Evolutionary conservation across 2,797 vertebrate species (phyloP), one percentile per base, ranked within the genome.

Genomic region (Naso thynnoides): DNA sequence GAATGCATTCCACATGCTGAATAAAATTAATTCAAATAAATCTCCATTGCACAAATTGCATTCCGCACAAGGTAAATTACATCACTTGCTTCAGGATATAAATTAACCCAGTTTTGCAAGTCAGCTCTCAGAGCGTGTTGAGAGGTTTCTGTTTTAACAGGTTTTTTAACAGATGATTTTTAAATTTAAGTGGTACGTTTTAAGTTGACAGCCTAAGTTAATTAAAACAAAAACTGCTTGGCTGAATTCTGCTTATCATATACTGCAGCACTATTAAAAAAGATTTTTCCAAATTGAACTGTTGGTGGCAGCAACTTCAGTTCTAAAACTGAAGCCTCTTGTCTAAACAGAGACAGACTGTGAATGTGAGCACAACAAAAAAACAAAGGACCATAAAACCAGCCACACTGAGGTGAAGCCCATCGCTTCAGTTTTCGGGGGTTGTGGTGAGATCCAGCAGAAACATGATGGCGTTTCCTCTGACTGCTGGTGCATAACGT

Each of bases 361-460:
- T 82, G 78, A 58, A 75, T 60, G 76, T 53, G 82, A 68, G 81
- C 33, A 36, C 33, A 89, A 79, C 66, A 69, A 78, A 70, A 70
- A 81, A 53, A 89, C 87, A 92, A 88, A 91, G 77, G 80, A 78
- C 72, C 83, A 85, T 90, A 89, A 91, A 92, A 90, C 8, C 64
- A 52, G 19, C 66, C 76, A 79, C 53, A 63, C 64, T 71, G 61
- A 75, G 70, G 62, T 54, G 57, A 83, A 84, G 80, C 58, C 31
- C 73, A 23, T 26, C 58, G n/a, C 38, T 23, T 39, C 57, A 57
- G 72, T 13, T 2, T 29, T 73, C 53, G 63, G 83, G 76, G 78
- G 84, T 59, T 82, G 78, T 47, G 36, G 26, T 38, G 23, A 76
- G 58, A 48, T 82, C 52, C 58, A 85, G 81, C 60, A 50, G 63